Conservation (phyloP, 2,113 vertebrate genomes). For the Seriola rivoliana region DNA sequence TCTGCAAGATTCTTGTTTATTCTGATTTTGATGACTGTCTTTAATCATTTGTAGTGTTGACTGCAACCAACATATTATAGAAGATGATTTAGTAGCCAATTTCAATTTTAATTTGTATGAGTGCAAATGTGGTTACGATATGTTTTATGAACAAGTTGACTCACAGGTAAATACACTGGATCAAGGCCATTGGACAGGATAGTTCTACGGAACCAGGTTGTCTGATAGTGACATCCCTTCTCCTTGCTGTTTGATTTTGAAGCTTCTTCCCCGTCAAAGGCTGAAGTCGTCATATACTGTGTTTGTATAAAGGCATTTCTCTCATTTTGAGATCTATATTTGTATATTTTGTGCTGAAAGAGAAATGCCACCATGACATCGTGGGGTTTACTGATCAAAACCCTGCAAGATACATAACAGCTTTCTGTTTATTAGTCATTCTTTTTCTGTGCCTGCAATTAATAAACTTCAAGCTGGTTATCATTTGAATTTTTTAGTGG, state of each 20-base stretch:
- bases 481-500: not conserved
- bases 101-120: not conserved
- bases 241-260: slow-evolving; percentile 23
- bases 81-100: not conserved
- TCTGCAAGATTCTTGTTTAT: not conserved
- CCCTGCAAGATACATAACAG: slow-evolving; percentile 27
- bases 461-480: slow-evolving; percentile 70
- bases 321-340: slow-evolving; percentile 54
- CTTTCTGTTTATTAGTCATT: slow-evolving; percentile 48
- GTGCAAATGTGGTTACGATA: not conserved
- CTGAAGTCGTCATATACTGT: slow-evolving; percentile 5
- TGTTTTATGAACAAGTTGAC: not conserved
- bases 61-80: not conserved
- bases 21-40: not conserved
- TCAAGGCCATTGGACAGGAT: not conserved
- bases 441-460: slow-evolving; percentile 69
- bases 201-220: slow-evolving; percentile 23
- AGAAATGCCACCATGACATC: slow-evolving; percentile 33
- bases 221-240: slow-evolving; percentile 10
- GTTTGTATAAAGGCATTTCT: slow-evolving; percentile 49
- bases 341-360: slow-evolving; percentile 62
- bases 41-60: not conserved
- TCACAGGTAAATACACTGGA: slow-evolving; percentile 22
- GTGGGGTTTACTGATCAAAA: slow-evolving; percentile 30
- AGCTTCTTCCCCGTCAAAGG: slow-evolving; percentile 16